These are phyloP conservation scores for Geothlypis trichas DNA, from an alignment of 2,113 vertebrate genomes.

Conservation along the genomic window DNA sequence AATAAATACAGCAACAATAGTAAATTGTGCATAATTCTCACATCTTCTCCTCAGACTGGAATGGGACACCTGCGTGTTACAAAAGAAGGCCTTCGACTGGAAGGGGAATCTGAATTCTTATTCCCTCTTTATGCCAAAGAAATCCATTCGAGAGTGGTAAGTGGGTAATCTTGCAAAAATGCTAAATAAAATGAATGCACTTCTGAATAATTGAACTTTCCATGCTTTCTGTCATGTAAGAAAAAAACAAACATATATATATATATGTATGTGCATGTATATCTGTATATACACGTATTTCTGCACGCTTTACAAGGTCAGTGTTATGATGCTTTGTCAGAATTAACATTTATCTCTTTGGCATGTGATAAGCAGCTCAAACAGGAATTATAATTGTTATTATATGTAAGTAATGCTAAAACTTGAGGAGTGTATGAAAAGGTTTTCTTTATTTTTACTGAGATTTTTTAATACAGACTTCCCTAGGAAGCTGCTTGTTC, in stretches of 20 bases:
- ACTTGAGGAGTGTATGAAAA: background rate
- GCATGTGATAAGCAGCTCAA: background rate
- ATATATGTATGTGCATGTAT: accelerated
- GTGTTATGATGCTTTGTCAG: background rate
- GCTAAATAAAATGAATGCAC: background rate
- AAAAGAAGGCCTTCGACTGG: slow-evolving; percentile 86
- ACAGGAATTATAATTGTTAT: background rate
- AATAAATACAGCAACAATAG: background rate
- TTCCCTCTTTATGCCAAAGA: slow-evolving; percentile 92
- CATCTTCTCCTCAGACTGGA: slow-evolving; percentile 79
- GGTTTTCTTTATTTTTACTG: background rate
- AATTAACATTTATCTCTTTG: background rate
- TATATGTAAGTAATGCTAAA: background rate
- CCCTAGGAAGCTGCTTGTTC: background rate
- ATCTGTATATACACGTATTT: background rate
- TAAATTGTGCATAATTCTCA: background rate
- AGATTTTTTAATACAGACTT: background rate
- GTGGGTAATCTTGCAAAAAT: background rate
- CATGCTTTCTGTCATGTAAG: background rate
- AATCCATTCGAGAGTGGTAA: slow-evolving; percentile 93
- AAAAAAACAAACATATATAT: background rate
- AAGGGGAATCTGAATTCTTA: slow-evolving; percentile 96
- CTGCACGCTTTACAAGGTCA: background rate
- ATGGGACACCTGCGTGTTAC: slow-evolving; percentile 91
- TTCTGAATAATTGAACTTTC: background rate